These are phyloP conservation scores for Stigmatopora nigra DNA, from an alignment of 2,113 vertebrate species.

Conservation along the genomic window DNA sequence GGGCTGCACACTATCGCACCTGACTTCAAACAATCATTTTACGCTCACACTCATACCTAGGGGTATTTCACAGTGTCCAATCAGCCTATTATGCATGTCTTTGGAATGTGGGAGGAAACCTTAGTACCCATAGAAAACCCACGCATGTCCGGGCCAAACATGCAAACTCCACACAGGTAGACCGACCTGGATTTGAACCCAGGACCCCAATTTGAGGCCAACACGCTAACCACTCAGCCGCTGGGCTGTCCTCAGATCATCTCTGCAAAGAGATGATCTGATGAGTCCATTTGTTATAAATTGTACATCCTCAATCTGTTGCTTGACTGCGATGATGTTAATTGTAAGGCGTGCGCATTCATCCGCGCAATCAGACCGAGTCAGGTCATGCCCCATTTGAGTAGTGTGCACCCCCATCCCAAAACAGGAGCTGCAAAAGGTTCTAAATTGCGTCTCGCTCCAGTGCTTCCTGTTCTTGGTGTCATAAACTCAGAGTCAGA, in stretches of 20 bases:
- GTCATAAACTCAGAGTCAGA: conserved; percentile 6
- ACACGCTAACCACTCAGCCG: too few relatives aligned
- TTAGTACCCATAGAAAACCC: too few relatives aligned
- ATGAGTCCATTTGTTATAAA: conserved; percentile 17
- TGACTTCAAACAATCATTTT: too few relatives aligned
- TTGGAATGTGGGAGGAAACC: too few relatives aligned
- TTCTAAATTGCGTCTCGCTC: conserved; percentile 11
- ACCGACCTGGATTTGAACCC: too few relatives aligned
- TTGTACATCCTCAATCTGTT: conserved; percentile 4
- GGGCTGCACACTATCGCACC: too few relatives aligned
- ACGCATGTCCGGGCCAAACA: too few relatives aligned
- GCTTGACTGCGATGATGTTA: not conserved
- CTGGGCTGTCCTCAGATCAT: not conserved
- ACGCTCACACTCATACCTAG: too few relatives aligned
- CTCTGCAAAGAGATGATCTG: conserved; percentile 34
- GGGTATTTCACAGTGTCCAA: too few relatives aligned
- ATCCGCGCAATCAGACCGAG: not conserved
- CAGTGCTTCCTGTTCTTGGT: not conserved
- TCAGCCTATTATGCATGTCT: too few relatives aligned
- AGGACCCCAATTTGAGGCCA: too few relatives aligned
- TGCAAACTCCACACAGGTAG: too few relatives aligned
- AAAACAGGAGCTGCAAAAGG: not conserved
- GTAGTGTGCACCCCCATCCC: not conserved
- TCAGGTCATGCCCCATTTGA: not conserved
- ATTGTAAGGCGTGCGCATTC: not conserved